These are phyloP conservation scores for Spatula clypeata DNA, from an alignment of 2,797 vertebrate genomes.

Conservation along the genomic window DNA sequence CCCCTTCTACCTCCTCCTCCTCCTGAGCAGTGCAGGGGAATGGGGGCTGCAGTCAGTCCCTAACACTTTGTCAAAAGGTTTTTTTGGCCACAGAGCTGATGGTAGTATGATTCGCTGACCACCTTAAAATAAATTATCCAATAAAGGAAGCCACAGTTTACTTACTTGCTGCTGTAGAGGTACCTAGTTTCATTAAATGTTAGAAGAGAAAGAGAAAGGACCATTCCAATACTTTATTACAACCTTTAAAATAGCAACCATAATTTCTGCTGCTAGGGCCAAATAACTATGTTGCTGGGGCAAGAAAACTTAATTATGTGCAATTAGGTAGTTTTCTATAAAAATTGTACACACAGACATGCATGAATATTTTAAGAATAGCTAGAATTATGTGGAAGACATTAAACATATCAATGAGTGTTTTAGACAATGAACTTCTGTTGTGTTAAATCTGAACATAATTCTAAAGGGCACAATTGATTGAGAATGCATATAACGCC, in stretches of 20 bases:
- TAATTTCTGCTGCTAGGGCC: slow-evolving; percentile 7
- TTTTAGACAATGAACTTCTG: background rate
- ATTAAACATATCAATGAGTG: background rate
- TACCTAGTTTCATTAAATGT: background rate
- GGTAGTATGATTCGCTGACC: background rate
- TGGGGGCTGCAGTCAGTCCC: no score
- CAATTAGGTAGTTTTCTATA: background rate
- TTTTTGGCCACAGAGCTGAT: background rate
- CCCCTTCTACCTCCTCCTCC: no score
- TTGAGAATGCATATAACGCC: background rate
- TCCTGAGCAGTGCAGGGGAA: no score
- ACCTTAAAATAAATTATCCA: background rate
- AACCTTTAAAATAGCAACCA: slow-evolving; percentile 3
- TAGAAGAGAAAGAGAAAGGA: slow-evolving; percentile 16
- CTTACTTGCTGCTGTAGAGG: slow-evolving; percentile 50
- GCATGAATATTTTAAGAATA: background rate
- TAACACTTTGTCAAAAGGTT: no score
- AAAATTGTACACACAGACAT: background rate
- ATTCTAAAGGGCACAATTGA: background rate
- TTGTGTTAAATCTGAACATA: background rate
- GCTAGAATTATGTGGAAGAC: background rate
- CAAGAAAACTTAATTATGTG: background rate
- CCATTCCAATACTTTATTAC: background rate
- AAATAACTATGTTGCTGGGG: background rate
- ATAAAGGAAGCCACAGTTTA: slow-evolving; percentile 17